Percentiles rank a stretch among this genome's conserved stretches.
Evolutionary conservation across 2,888 invertebrate species (phyloP).

Genomic region (Heliconius ismenius): DNA sequence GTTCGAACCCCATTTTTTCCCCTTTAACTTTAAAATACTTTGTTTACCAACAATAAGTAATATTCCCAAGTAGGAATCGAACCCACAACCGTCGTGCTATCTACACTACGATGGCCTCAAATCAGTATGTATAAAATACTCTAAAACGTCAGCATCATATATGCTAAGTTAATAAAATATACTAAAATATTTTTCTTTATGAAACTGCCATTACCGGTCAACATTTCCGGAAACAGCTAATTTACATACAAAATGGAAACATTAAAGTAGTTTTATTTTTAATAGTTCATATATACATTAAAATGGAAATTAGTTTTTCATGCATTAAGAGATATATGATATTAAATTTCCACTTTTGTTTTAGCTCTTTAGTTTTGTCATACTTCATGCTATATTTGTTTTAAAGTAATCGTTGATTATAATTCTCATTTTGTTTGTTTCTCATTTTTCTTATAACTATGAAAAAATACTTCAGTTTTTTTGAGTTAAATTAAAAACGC

Average conservation of each 20-base stretch:
- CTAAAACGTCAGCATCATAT: neutral
- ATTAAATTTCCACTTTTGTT: neutral
- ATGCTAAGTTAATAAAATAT: neutral
- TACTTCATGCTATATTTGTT: neutral
- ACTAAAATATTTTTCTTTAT: neutral
- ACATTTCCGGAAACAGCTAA: slow-evolving; percentile 12
- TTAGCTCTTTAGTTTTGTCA: neutral
- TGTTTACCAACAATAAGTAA: too few species aligned
- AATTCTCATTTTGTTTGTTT: neutral
- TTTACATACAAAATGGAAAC: slow-evolving; percentile 14
- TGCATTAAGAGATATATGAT: neutral
- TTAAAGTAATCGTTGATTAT: neutral
- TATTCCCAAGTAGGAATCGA: too few species aligned
- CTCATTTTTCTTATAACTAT: neutral
- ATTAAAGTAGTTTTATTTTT: slow-evolving; percentile 4
- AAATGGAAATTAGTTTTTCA: slow-evolving; percentile 9
- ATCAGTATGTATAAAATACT: too few species aligned
- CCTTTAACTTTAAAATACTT: too few species aligned
- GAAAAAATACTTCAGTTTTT: neutral
- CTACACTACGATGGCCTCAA: too few species aligned
- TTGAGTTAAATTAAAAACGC: neutral
- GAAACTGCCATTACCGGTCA: slow-evolving; percentile 8
- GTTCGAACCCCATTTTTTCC: too few species aligned
- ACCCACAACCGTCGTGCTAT: too few species aligned
- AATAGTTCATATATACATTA: neutral